These are phyloP conservation scores for Notiomystis cincta DNA, from an alignment of 2,113 vertebrate genomes.

Conservation along the genomic window DNA sequence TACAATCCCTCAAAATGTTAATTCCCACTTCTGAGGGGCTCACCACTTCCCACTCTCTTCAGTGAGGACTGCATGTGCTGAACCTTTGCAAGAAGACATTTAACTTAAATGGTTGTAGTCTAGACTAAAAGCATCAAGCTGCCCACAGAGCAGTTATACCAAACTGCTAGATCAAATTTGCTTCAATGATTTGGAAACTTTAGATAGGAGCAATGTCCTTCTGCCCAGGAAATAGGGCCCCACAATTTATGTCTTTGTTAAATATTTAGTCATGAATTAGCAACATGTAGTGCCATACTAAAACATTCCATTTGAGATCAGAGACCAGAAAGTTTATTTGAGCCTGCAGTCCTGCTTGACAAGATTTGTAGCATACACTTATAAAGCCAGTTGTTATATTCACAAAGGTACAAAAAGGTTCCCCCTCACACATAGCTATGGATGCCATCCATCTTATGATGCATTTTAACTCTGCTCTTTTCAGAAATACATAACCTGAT, in stretches of 20 bases:
- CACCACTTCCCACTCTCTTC: neutral
- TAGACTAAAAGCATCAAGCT: neutral
- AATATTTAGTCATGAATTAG: conserved; percentile 4
- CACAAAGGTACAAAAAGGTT: neutral
- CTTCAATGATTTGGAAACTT: neutral
- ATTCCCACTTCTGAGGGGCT: neutral
- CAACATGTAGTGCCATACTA: neutral
- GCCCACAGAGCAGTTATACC: neutral
- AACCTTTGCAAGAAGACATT: neutral
- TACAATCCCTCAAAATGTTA: neutral
- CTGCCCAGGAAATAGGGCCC: neutral
- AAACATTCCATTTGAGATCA: conserved; percentile 6
- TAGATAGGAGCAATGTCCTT: neutral
- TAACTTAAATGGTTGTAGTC: neutral
- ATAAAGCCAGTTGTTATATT: neutral
- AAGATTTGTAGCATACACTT: neutral
- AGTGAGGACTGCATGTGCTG: neutral
- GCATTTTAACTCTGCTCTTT: neutral
- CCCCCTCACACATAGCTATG: neutral
- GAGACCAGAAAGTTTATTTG: conserved; percentile 3
- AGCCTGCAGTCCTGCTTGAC: neutral
- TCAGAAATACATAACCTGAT: neutral
- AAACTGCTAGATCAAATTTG: neutral
- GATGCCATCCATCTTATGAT: neutral
- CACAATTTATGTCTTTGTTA: neutral